Evolutionary conservation across 2,888 invertebrate genomes (phyloP).

Genomic region (Rhodophaea formosa): DNA sequence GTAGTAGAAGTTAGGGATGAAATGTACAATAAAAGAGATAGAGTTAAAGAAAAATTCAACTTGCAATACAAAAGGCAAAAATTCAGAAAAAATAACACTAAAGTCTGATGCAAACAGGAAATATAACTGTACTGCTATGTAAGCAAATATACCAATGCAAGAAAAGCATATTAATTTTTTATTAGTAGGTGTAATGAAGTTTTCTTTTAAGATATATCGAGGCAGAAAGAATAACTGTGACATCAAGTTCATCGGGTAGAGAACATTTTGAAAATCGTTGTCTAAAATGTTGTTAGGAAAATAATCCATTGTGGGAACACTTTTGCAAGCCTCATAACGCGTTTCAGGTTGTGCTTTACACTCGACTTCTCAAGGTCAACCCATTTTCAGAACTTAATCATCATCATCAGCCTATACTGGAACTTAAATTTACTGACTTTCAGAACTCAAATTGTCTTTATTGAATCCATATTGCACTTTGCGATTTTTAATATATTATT

Average conservation of each 20-base stretch:
- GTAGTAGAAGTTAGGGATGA: neutral
- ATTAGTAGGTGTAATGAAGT: conserved; percentile 3
- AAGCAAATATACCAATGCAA: neutral
- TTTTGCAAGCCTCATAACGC: too few species aligned
- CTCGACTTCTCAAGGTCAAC: too few species aligned
- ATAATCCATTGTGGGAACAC: neutral
- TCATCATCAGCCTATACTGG: too few species aligned
- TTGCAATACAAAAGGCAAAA: neutral
- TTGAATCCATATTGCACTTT: too few species aligned
- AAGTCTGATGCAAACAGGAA: neutral
- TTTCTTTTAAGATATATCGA: conserved; percentile 1
- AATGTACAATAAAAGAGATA: neutral
- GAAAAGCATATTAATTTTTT: neutral
- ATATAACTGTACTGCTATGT: neutral
- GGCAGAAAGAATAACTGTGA: neutral
- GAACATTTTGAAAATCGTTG: neutral
- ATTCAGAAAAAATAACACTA: neutral
- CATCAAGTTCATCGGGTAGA: neutral
- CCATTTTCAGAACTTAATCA: too few species aligned
- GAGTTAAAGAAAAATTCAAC: neutral
- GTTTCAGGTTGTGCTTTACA: too few species aligned
- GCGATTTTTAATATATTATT: too few species aligned
- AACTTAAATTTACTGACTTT: too few species aligned
- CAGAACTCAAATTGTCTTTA: too few species aligned
- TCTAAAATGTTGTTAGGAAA: neutral